Evolutionary conservation across 2,113 vertebrate genomes (phyloP), one percentile per base, ranked within the genome.

Genomic region (Panthera uncia): DNA sequence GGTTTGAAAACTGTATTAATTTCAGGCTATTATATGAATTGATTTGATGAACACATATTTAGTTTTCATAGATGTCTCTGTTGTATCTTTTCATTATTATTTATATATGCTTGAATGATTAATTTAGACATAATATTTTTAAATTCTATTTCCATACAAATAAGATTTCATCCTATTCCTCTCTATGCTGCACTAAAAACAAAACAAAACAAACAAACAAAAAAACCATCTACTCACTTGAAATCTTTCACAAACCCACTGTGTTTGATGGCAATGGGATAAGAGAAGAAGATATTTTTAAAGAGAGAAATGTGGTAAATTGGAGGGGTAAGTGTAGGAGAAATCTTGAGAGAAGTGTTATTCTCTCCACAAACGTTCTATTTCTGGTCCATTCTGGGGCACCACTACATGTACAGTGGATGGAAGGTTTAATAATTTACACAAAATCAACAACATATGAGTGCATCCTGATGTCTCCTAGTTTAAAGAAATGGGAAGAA

Each of bases 41-140:
- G 73, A 91, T 89, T 83, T 88, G 57, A 73, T 73, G n/a, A 29
- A 13, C 29, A 71, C 31, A 48, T 71, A 76, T n/a, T 68, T 89
- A 14, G 21, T 14, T 63, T 45, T 87, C 41, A 65, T 29, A 52
- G 18, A 63, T 71, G 6, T 55, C 38, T 92, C 13, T 68, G 50
- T 90, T 65, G 25, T 66, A 36, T 55, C 50, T 52, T 65, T 90
- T 68, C 29, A 29, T 80, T 88, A 29, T 48, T 88, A 48, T 57
- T 91, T 79, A 61, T 25, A 41, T 79, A 55, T 11, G 41, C 27
- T n/a, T 95, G 50, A 69, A 6, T 90, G 52, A 87, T 55, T 61
- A 79, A 66, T 71, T 31, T 50, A 45, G 45, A 76, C n/a, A 27
- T 61, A n/a, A 14, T 57, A 45, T 87, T 69, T 69, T 71, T 11